Evolutionary conservation across 2,888 invertebrate genomes (phyloP).

Genomic region (Brassicogethes aeneus): DNA sequence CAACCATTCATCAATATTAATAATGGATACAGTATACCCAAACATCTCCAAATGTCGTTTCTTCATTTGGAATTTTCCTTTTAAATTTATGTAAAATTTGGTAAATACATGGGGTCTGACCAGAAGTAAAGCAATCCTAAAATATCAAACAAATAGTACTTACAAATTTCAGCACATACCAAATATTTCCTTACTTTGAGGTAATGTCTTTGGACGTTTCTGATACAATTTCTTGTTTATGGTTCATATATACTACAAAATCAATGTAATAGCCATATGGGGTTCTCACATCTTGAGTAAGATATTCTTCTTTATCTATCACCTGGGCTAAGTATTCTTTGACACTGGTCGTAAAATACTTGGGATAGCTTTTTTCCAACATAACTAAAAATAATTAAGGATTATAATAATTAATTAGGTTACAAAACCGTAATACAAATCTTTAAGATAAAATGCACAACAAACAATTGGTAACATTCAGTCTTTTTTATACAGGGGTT

Average conservation of each 20-base stretch:
- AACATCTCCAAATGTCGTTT: slow-evolving; percentile 54
- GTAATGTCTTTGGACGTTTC: slow-evolving; percentile 12
- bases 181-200: slow-evolving; percentile 19
- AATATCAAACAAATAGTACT: slow-evolving; percentile 21
- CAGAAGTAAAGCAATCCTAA: slow-evolving; percentile 44
- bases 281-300: slow-evolving; percentile 31
- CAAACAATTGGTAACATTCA: no score
- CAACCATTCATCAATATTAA: slow-evolving; percentile 48
- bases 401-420: background rate
- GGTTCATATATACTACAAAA: slow-evolving; percentile 32
- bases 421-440: background rate
- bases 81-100: slow-evolving; percentile 39
- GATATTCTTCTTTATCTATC: slow-evolving; percentile 18
- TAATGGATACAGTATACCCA: slow-evolving; percentile 49
- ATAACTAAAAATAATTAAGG: background rate
- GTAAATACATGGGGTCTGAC: slow-evolving; percentile 42
- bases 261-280: slow-evolving; percentile 44
- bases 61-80: slow-evolving; percentile 45
- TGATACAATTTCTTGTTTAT: slow-evolving; percentile 16
- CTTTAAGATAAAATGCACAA: no score
- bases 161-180: slow-evolving; percentile 1
- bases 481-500: no score
- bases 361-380: background rate
- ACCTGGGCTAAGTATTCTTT: slow-evolving; percentile 28
- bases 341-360: slow-evolving; percentile 15